Evolutionary conservation across 2,888 invertebrate species (phyloP).

Genomic region (Xestia xanthographa): DNA sequence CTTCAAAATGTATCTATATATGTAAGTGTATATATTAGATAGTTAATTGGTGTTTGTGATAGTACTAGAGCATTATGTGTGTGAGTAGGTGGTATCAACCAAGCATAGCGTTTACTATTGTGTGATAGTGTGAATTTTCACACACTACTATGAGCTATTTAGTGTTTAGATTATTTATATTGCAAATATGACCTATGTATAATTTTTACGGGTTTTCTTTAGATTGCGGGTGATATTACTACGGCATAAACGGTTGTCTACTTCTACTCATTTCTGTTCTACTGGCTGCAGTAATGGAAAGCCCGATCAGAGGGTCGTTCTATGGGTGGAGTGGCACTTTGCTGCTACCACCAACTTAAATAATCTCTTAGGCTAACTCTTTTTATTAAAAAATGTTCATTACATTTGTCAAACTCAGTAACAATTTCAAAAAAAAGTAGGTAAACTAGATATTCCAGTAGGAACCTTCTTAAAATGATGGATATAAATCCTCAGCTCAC

Average conservation of each 20-base stretch:
- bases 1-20: too few relatives aligned
- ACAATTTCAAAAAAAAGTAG: background rate
- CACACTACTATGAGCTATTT: conserved; percentile 15
- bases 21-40: background rate
- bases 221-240: background rate
- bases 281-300: background rate
- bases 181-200: background rate
- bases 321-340: background rate
- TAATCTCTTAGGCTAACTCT: background rate
- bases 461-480: background rate
- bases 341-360: background rate
- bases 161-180: background rate
- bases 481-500: too few relatives aligned
- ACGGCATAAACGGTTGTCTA: background rate
- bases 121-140: conserved; percentile 47
- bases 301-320: background rate
- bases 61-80: conserved; percentile 6
- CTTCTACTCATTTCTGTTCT: background rate
- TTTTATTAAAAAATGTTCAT: background rate
- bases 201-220: background rate
- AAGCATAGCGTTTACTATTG: conserved; percentile 26
- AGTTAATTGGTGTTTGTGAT: background rate
- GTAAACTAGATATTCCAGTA: background rate
- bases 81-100: background rate
- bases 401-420: background rate